Evolutionary conservation across 2,797 vertebrate species (phyloP).

Genomic region (Crenichthys baileyi): DNA sequence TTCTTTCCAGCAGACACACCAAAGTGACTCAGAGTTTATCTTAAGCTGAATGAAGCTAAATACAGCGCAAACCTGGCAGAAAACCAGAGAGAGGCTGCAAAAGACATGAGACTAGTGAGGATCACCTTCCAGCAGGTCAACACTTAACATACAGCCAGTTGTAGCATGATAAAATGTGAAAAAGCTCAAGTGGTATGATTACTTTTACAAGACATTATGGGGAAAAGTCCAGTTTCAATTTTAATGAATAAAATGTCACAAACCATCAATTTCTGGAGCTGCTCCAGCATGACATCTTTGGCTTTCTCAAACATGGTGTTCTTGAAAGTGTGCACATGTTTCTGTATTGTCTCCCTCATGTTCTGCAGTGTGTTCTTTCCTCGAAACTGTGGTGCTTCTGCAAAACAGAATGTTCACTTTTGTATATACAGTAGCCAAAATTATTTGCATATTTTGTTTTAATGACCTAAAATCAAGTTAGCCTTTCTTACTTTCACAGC

Average conservation of each 20-base stretch:
- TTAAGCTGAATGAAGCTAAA: background rate
- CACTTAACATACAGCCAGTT: no score
- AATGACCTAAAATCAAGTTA: background rate
- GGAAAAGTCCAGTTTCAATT: background rate
- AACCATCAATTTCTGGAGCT: slow-evolving; percentile 34
- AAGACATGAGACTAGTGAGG: background rate
- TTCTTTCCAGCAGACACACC: background rate
- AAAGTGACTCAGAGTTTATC: background rate
- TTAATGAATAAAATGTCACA: slow-evolving; percentile 1
- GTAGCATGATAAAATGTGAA: background rate
- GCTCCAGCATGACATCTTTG: background rate
- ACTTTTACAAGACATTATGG: background rate
- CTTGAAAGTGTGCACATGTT: slow-evolving; percentile 8
- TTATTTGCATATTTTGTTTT: background rate
- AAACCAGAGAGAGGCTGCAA: background rate
- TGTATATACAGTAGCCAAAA: background rate
- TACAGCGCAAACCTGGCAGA: background rate
- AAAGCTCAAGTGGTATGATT: background rate
- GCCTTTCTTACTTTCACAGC: slow-evolving; percentile 41
- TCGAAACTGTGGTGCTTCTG: background rate
- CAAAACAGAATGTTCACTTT: background rate
- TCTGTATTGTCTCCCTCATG: slow-evolving; percentile 2
- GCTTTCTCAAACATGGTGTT: slow-evolving; percentile 35
- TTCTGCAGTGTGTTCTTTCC: background rate
- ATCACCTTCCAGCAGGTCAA: no score